Evolutionary conservation across 2,113 vertebrate genomes (phyloP), one percentile per base, ranked within the genome.

Genomic region (Pelmatolapia mariae): DNA sequence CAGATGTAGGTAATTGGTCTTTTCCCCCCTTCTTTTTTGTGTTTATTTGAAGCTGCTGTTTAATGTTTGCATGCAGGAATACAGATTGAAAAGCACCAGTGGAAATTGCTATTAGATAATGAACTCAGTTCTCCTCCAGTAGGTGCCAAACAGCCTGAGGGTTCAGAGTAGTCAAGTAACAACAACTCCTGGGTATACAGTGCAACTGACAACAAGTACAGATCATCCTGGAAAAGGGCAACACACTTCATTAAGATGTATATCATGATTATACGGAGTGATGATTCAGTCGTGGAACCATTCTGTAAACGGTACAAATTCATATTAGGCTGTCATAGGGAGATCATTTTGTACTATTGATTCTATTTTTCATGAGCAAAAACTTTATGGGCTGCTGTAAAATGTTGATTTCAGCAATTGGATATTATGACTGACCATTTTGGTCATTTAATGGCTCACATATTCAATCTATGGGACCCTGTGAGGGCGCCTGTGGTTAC

Each of bases 51-150:
- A 80, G n/a, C 10, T 68, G 80, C 87, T 90, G 81, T 88, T 93
- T 90, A 85, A 86, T 88, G 89, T 95, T 92, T 92, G 89, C 89
- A 92, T 91, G 84, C 84, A 82, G 85, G 54, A 59, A 78, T 82
- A 85, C 31, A 47, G 61, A 47, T 82, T 86, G 68, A 87, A 87
- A 92, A 85, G 83, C 89, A 86, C 91, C 79, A 61, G 85, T 86
- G 89, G 88, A 94, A 94, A 95, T 91, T 90, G 90, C 87, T 92
- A 85, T 94, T 91, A 93, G 93, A 95, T 95, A 94, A 94, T 94
- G 94, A 95, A 92, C 92, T 90, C 52, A 79, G 88, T 84, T 94
- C 93, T 92, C 93, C 88, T 92, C 91, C 82, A 45, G 66, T 86
- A 90, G 88, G 87, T 93, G 90, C 92, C 87, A 95, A 95, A 95